Base-by-base conservation (phyloP, 1,140 invertebrate species). In the Heliothis virescens region DNA sequence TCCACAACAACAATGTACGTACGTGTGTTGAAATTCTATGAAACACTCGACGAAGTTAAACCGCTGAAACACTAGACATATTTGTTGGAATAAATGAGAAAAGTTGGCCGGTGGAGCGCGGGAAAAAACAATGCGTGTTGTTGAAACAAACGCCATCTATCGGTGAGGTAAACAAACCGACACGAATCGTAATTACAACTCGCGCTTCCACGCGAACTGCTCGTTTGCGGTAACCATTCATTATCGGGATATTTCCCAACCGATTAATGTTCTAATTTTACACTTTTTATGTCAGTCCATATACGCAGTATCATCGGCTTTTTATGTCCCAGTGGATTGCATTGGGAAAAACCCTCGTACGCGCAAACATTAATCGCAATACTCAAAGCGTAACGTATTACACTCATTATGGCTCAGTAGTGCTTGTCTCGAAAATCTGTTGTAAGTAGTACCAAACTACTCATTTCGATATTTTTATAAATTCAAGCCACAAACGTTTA, bases 151-250 rank as follows among this genome's bases (percentile, higher is more conserved):
- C 84, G 80, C 80, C 80, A 83, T 77, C 80, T 85, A 83, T 80
- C 71, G 65, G 53, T 29, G 65, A 57, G 67, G 60, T 48, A 83
- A 78, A 75, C 77, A 84, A 86, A 83, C 85, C 62, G 48, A 76
- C 67, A 79, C 80, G 79, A 79, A 83, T 85, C 55, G 81, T 83
- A 85, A 85, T 85, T 84, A 86, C 84, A 85, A 83, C 73, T 80
- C 75, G 29, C 34, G 60, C 59, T 76, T 74, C 59, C 83, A 82
- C 79, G 85, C 85, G 82, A 86, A 82, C 65, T 79, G 65, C 82
- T 84, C 81, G 81, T 82, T 82, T 76, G 60, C 7, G 50, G 79
- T 80, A 78, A 76, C 84, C 84, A 83, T 3, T 13, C 15, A 47
- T 41, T 53, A 12, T 11, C 11, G 11, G n/a, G 13, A 74, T 15